These are phyloP conservation scores for Acrocyrtus sp. DNA, from an alignment of 2,888 invertebrate genomes.

Conservation along the genomic window DNA sequence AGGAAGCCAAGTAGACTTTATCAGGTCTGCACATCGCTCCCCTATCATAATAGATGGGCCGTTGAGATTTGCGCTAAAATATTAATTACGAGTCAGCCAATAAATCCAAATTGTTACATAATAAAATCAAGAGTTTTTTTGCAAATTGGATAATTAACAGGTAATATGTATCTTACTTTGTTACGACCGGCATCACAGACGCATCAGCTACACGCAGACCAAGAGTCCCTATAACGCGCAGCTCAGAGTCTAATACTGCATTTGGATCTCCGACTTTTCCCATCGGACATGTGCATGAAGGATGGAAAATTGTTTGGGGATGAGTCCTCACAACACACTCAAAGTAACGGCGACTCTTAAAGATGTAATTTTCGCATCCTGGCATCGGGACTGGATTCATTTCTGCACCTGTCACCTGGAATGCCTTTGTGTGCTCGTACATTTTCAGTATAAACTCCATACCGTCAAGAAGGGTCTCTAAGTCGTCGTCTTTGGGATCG, in stretches of 20 bases:
- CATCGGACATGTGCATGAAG: constrained; percentile 35
- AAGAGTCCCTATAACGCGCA: constrained; percentile 32
- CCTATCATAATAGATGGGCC: constrained; percentile 45
- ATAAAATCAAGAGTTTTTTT: neutral
- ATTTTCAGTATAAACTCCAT: constrained; percentile 34
- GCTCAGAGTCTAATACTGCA: constrained; percentile 44
- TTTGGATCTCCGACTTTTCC: constrained; percentile 35
- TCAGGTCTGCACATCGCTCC: constrained; percentile 32
- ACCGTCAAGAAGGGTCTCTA: constrained; percentile 16
- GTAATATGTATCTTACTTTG: constrained; percentile 25
- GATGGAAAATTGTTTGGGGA: constrained; percentile 41
- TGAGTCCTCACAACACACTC: constrained; percentile 34
- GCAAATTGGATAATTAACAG: neutral
- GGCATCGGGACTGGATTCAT: constrained; percentile 31
- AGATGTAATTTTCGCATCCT: constrained; percentile 37
- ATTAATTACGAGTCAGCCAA: neutral
- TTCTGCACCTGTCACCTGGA: constrained; percentile 30
- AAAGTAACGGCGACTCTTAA: constrained; percentile 40
- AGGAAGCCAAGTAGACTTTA: constrained; percentile 24
- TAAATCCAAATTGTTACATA: neutral
- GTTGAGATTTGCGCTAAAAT: constrained; percentile 39
- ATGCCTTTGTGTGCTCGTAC: constrained; percentile 31
- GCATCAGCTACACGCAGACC: constrained; percentile 44
- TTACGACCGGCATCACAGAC: constrained; percentile 34
- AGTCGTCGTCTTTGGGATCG: constrained; percentile 45